Evolutionary conservation across 2,888 invertebrate genomes (phyloP).

Genomic region (Plagodis dolabraria): DNA sequence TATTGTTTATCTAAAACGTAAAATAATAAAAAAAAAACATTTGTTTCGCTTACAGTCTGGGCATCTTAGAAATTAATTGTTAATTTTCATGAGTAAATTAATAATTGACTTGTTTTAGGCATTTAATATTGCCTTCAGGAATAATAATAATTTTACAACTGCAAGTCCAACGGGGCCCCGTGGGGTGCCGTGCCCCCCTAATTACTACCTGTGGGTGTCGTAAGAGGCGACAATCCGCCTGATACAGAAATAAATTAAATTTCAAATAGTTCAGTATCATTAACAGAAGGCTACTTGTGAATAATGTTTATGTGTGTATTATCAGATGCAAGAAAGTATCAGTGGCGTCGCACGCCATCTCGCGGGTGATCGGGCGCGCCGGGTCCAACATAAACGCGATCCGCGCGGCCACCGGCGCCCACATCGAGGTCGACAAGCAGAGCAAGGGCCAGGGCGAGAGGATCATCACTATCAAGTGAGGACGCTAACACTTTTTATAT

Average conservation of each 20-base stretch:
- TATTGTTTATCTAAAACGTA: too few species aligned
- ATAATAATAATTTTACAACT: too few species aligned
- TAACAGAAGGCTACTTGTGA: background rate
- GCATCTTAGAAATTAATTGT: background rate
- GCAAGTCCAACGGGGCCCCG: too few species aligned
- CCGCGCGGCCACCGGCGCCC: conserved; percentile 97
- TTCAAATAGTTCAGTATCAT: too few species aligned
- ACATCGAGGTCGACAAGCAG: conserved; percentile 99
- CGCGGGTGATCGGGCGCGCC: conserved; percentile 98
- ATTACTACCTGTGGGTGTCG: too few species aligned
- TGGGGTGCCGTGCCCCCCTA: too few species aligned
- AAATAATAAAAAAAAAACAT: too few species aligned
- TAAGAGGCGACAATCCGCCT: too few species aligned
- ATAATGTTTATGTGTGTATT: background rate
- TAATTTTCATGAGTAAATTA: background rate
- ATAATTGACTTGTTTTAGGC: too few species aligned
- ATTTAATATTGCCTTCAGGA: too few species aligned
- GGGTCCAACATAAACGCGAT: conserved; percentile 99
- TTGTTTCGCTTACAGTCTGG: too few species aligned
- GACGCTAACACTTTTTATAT: conserved; percentile 23
- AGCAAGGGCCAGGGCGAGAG: conserved; percentile 97
- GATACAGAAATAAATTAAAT: too few species aligned
- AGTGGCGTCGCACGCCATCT: conserved; percentile 97
- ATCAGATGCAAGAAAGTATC: conserved; percentile 94
- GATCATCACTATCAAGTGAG: conserved; percentile 96